Evolutionary conservation across 2,797 vertebrate genomes (phyloP).

Genomic region (Gadopsis bispinosus): DNA sequence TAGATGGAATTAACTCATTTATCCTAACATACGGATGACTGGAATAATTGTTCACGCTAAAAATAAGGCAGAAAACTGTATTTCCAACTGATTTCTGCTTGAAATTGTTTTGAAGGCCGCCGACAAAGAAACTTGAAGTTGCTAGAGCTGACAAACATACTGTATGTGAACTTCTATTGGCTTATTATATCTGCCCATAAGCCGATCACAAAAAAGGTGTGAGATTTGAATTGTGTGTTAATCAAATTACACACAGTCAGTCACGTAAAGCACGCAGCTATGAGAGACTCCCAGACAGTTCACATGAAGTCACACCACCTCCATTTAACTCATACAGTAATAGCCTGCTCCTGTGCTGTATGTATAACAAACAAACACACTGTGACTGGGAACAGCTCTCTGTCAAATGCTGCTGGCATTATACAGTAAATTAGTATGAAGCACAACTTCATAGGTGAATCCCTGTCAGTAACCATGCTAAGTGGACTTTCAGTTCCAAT

Average conservation of each 20-base stretch:
- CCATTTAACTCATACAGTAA: conserved; percentile 16
- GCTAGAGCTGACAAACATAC: conserved; percentile 6
- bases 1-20: conserved; percentile 25
- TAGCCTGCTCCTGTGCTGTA: conserved; percentile 23
- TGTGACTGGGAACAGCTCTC: conserved; percentile 51
- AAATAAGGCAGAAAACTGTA: not conserved
- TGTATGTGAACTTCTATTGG: conserved; percentile 33
- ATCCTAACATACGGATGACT: conserved; percentile 28
- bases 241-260: conserved; percentile 55
- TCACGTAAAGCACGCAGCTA: conserved; percentile 13
- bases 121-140: conserved; percentile 22
- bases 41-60: conserved; percentile 12
- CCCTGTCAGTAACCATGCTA: conserved; percentile 58
- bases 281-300: conserved; percentile 42
- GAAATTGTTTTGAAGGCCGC: conserved; percentile 16
- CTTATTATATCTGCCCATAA: conserved; percentile 37
- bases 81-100: conserved; percentile 9
- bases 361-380: conserved; percentile 53
- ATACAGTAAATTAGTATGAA: conserved; percentile 60
- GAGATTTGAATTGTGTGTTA: conserved; percentile 31
- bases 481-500: conserved; percentile 77
- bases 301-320: conserved; percentile 47
- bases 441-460: conserved; percentile 62
- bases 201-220: conserved; percentile 28
- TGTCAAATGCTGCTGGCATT: conserved; percentile 31